Base-by-base conservation (phyloP, 2,888 invertebrate species). In the Polylopha cassiicola region DNA sequence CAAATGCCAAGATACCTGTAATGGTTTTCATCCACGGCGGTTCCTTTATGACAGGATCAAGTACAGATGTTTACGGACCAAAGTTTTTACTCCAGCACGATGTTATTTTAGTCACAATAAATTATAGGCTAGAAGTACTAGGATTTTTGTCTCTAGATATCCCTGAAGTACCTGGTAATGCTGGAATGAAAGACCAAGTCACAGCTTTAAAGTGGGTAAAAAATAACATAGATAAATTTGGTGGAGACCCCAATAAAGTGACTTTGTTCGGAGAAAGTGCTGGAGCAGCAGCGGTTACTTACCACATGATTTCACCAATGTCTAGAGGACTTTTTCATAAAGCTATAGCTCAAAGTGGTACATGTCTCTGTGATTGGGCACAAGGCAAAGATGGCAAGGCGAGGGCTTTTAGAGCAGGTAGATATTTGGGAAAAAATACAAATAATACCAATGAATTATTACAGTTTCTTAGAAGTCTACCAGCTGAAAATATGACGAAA, bases 1-100 rank as follows among this genome's bases (percentile, higher is more conserved):
- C 39, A 1, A 18, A 26, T 15, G 15, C 46, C 3, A 47, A 47
- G 11, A 39, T 56, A 13, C 65, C 66, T 1, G 70, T 71, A 3
- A 56, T 71, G 51, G 53, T 72, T 2, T 69, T 49, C 44, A 53
- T 71, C 9, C 65, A 71, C 31, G 65, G 64, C 6, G 69, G 68
- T 9, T 56, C 52, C 15, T 66, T 51, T 43, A 46, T 52, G 28
- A 30, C 46, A 8, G 68, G 69, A 3, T 53, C 55, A 7, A 58
- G 61, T n/a, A 45, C 50, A 14, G 36, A 42, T 10, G 51, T 47
- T 4, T 52, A 56, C 18, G 67, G 71, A 4, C 61, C 70, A 8
- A 48, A 61, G 24, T 56, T 58, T 29, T 43, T 70, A 8, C 54
- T 71, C 36, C 50, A 51, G 31, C 55, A 63, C 39, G 53, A 65